phyloP scores from a whole-genome alignment of 2,888 invertebrate genomes.

The Dryomyza anilis region DNA sequence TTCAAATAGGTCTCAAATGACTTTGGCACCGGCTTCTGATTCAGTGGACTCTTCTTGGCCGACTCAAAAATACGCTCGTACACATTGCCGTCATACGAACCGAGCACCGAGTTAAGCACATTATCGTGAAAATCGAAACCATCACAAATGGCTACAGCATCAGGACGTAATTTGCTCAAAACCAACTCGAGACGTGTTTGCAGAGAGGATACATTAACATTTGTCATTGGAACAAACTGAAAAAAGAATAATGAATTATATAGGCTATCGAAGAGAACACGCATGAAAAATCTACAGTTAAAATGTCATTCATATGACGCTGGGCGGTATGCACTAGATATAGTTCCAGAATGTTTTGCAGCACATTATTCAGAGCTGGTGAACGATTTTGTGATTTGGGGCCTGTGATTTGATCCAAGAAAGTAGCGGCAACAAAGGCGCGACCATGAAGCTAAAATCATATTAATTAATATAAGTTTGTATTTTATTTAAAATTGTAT shows the following conservation, averaged over 20 bases:
- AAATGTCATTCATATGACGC: constrained; percentile 75
- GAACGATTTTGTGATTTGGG: constrained; percentile 63
- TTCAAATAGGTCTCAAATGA: constrained; percentile 72
- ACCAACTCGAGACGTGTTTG: constrained; percentile 74
- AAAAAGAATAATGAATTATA: constrained; percentile 39
- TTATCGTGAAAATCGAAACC: constrained; percentile 87
- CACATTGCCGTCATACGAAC: constrained; percentile 82
- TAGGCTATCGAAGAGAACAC: neutral
- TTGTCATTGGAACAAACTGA: constrained; percentile 42
- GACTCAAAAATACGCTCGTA: constrained; percentile 81
- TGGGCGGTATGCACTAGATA: constrained; percentile 80
- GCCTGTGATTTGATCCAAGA: constrained; percentile 67
- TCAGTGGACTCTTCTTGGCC: constrained; percentile 81
- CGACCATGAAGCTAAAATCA: constrained; percentile 77
- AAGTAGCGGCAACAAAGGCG: constrained; percentile 72
- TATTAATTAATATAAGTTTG: neutral
- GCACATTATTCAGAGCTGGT: constrained; percentile 66
- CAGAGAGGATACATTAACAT: constrained; percentile 57
- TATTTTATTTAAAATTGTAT: neutral
- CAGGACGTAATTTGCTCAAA: constrained; percentile 75
- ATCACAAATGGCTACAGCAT: constrained; percentile 90
- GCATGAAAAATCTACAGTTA: constrained; percentile 67
- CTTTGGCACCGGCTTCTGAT: constrained; percentile 78
- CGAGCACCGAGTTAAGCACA: constrained; percentile 75
- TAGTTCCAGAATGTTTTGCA: constrained; percentile 76